These are phyloP conservation scores for Eristalinus aeneus DNA, from an alignment of 2,888 invertebrate genomes.

Conservation along the genomic window DNA sequence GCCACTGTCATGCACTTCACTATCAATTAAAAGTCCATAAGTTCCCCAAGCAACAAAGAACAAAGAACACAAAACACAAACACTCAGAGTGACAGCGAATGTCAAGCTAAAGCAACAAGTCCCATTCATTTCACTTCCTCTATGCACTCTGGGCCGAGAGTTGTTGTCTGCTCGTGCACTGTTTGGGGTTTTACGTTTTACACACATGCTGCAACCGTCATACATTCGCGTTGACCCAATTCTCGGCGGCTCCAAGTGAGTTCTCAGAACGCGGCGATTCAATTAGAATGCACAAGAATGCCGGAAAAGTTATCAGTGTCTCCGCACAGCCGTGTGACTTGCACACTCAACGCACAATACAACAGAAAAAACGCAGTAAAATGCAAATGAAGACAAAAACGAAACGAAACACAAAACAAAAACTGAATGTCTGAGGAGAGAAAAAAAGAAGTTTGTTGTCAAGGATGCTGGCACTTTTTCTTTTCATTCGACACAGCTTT, in stretches of 20 bases:
- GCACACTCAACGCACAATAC: not conserved
- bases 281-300: conserved; percentile 25
- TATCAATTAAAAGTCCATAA: not conserved
- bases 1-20: not conserved
- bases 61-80: not conserved
- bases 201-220: not conserved
- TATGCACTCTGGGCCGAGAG: conserved; percentile 1
- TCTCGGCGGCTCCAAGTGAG: not conserved
- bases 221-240: not conserved
- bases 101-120: conserved; percentile 13
- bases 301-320: not conserved
- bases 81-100: not conserved
- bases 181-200: not conserved
- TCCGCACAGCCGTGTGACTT: not conserved
- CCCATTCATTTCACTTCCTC: conserved; percentile 11
- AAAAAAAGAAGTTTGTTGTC: not conserved
- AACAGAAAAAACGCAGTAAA: conserved; percentile 1
- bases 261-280: conserved; percentile 18
- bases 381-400: conserved; percentile 25
- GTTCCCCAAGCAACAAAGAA: not conserved
- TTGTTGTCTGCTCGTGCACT: not conserved
- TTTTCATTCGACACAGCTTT: conserved; percentile 36
- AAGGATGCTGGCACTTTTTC: conserved; percentile 22
- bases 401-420: conserved; percentile 25
- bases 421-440: not conserved